Evolutionary conservation across 2,797 vertebrate genomes (phyloP), one percentile per base, ranked within the genome.

Genomic region (Betta splendens): DNA sequence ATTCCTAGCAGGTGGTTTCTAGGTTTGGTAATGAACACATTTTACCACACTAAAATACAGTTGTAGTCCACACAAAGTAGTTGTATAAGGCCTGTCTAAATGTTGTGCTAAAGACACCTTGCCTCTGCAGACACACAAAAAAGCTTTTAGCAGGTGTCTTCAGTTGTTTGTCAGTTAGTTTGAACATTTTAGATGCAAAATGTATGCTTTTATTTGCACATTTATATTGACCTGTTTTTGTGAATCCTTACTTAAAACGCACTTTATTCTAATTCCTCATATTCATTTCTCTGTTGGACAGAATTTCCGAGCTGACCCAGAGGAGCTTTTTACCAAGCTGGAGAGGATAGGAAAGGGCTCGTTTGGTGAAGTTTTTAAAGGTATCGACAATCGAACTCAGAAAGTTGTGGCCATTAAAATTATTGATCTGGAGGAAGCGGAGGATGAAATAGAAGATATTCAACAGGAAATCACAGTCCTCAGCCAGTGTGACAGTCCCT

Each of bases 391-490:
- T 91, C 93, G 91, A 88, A 99, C 94, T 80, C 96, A 98, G 87
- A 96, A 96, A 88, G 94, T 99, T 62, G 94, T 99, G 73, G 96
- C 97, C 77, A 99, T 99, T 89, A 98, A 98, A 93, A 98, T 95
- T 69, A 99, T 99, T 81, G 96, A 98, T 81, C 91, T 99, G 74
- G 97, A 99, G 87, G 97, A 98, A 88, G 97, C 97, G 0, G 97
- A 99, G 86, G 97, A 98, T 79, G 97, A 99, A 84, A 98, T 99
- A 47, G 97, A 99, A 88, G 97, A 99, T 87, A 97, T 99, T 83
- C 97, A 98, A 51, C 96, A 99, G 84, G 97, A 99, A 89, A 99
- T 99, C 81, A 99, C 97, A 7, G 97, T 99, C 68, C 92, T 99
- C 72, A 99, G 97, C 86, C 97, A 99, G 73, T 99, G 97, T 15